Conservation (phyloP, 2,888 invertebrate species). For the Ichneumoninae sp. region DNA sequence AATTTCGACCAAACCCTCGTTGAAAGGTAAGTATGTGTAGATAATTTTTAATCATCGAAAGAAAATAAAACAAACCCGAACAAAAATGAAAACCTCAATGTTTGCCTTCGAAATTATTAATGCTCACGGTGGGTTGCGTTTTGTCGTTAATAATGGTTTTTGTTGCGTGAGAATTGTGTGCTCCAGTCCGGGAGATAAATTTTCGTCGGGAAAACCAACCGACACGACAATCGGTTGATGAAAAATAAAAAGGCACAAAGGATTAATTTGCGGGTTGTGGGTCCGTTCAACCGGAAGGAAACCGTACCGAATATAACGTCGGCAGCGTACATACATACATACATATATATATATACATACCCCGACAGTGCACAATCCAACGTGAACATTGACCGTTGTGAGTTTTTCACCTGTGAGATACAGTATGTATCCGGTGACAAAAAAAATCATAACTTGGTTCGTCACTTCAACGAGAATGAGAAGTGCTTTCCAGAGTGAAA, state of each 20-base stretch:
- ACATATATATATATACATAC: constrained; percentile 55
- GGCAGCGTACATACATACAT: not conserved
- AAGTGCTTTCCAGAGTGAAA: constrained; percentile 49
- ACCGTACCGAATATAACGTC: constrained; percentile 7
- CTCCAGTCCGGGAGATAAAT: not conserved
- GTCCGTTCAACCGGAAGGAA: constrained; percentile 10
- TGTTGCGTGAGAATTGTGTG: not conserved
- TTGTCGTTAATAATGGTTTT: too few species aligned
- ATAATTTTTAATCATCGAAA: too few species aligned
- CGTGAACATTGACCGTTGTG: constrained; percentile 64
- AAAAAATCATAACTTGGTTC: constrained; percentile 71
- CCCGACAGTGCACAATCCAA: constrained; percentile 71
- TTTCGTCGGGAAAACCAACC: not conserved
- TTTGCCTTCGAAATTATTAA: too few species aligned
- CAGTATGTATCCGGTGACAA: constrained; percentile 69
- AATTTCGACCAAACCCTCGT: too few species aligned
- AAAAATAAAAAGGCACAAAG: not conserved
- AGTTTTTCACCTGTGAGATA: constrained; percentile 59
- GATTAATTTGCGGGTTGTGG: not conserved
- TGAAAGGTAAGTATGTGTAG: too few species aligned
- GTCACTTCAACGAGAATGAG: constrained; percentile 61
- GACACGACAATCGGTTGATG: not conserved
- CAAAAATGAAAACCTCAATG: too few species aligned
- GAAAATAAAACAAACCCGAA: too few species aligned
- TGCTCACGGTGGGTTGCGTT: too few species aligned